A percentile compares a stretch with the other conserved stretches of the same genome.
Evolutionary conservation across 2,888 invertebrate genomes (phyloP).

Genomic region (Heliconius hortense): DNA sequence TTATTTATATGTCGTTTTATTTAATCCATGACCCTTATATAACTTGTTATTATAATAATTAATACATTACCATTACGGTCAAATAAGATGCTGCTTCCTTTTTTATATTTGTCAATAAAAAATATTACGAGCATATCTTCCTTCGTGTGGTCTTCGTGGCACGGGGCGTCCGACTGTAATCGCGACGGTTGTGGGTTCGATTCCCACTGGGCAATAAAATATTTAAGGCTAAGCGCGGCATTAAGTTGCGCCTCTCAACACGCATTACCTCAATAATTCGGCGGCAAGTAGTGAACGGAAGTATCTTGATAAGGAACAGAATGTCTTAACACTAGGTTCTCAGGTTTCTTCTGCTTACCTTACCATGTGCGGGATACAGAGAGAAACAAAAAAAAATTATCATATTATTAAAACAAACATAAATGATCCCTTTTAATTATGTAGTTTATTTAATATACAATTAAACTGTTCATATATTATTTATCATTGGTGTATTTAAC

Average conservation of each 20-base stretch:
- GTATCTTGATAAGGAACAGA: background rate
- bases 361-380: background rate
- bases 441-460: background rate
- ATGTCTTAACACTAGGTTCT: no score
- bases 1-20: no score
- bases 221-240: background rate
- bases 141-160: no score
- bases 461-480: background rate
- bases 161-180: no score
- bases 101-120: no score
- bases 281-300: background rate
- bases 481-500: slow-evolving; percentile 36
- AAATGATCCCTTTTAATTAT: background rate
- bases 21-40: no score
- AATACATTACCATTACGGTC: no score
- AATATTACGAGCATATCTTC: no score
- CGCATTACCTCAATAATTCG: background rate
- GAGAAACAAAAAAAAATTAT: background rate
- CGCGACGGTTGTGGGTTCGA: no score
- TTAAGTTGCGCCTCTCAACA: background rate
- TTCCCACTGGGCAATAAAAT: no score
- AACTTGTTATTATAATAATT: no score
- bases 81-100: no score
- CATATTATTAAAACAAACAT: background rate
- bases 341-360: background rate